A percentile compares a stretch with the other conserved stretches of the same genome.
These are phyloP conservation scores for Chironomus tentans DNA, from an alignment of 2,888 invertebrate species.

Conservation along the genomic window DNA sequence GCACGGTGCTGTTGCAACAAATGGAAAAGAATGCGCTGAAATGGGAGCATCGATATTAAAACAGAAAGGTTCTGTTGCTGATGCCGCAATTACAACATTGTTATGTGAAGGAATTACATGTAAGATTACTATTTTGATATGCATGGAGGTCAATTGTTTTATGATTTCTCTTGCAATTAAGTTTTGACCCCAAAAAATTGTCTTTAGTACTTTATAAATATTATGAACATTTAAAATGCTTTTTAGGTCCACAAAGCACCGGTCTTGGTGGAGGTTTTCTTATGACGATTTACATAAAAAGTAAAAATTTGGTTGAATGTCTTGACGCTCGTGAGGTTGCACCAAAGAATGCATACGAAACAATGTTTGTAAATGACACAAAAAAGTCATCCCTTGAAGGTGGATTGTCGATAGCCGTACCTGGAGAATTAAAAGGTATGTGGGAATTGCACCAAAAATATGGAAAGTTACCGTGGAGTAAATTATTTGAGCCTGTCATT, in stretches of 20 bases:
- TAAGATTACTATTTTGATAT: background rate
- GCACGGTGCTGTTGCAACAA: constrained; percentile 51
- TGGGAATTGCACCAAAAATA: constrained; percentile 63
- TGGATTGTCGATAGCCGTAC: constrained; percentile 64
- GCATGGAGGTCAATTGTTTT: too few species aligned
- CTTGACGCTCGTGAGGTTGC: constrained; percentile 72
- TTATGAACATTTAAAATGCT: background rate
- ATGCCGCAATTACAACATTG: constrained; percentile 67
- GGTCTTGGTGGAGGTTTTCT: constrained; percentile 89
- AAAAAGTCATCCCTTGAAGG: constrained; percentile 33
- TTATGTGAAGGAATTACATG: constrained; percentile 66
- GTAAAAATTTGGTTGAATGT: constrained; percentile 48
- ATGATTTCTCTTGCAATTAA: too few species aligned
- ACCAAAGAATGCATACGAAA: constrained; percentile 52
- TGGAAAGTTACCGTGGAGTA: constrained; percentile 68
- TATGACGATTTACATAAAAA: constrained; percentile 67
- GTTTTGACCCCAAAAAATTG: too few species aligned
- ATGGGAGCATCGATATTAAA: constrained; percentile 59
- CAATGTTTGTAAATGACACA: constrained; percentile 55
- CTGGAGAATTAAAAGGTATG: constrained; percentile 81
- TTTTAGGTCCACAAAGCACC: constrained; percentile 63
- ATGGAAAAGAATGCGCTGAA: constrained; percentile 56
- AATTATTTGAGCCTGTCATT: constrained; percentile 69
- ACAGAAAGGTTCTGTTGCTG: constrained; percentile 61
- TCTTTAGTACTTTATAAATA: too few species aligned